Evolutionary conservation across 2,888 invertebrate species (phyloP).

Genomic region (Tipula helvola): DNA sequence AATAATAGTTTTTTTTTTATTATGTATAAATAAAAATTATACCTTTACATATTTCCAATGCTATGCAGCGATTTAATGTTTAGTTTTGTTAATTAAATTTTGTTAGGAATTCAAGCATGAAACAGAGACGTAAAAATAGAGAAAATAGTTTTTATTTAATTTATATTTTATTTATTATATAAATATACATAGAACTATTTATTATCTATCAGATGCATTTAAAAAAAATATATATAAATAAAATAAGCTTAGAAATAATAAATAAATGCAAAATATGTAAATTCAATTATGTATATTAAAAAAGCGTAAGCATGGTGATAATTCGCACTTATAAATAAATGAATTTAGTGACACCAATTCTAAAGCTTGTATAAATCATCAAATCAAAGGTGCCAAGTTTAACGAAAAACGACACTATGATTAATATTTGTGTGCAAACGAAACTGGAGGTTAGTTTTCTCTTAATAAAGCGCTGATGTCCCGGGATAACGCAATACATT

Average conservation of each 20-base stretch:
- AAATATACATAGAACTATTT: neutral
- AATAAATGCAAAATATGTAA: neutral
- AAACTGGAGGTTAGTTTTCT: too few relatives aligned
- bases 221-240: neutral
- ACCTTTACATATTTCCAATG: conserved; percentile 76
- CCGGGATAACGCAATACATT: too few relatives aligned
- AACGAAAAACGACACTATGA: too few relatives aligned
- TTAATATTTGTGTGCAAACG: too few relatives aligned
- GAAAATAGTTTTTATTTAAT: neutral
- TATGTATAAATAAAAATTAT: conserved; percentile 32
- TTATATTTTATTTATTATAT: neutral
- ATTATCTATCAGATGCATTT: neutral
- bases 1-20: conserved; percentile 17
- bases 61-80: conserved; percentile 33
- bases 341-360: too few relatives aligned
- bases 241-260: neutral
- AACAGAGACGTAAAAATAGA: neutral
- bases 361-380: too few relatives aligned
- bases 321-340: too few relatives aligned
- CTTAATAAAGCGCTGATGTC: too few relatives aligned
- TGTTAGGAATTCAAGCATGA: neutral
- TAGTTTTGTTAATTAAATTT: neutral
- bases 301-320: neutral
- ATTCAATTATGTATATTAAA: neutral
- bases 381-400: too few relatives aligned